Conservation (phyloP, 2,797 vertebrate species). For the Anableps anableps region DNA sequence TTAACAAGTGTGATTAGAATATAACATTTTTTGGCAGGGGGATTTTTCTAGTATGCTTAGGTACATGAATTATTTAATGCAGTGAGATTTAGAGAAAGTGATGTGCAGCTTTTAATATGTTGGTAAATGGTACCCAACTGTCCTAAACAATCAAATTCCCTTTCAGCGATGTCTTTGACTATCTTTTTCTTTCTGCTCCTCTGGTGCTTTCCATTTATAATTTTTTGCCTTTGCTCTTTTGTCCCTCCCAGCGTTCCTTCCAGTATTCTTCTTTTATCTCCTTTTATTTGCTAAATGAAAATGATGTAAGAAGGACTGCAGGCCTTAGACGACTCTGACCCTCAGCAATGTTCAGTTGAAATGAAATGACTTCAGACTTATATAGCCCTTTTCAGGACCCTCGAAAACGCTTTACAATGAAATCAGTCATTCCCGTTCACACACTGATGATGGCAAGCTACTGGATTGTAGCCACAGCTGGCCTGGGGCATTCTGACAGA, state of each 20-base stretch:
- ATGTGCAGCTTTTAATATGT: neutral
- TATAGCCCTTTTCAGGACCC: too few relatives aligned
- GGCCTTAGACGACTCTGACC: conserved; percentile 28
- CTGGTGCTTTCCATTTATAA: conserved; percentile 23
- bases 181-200: conserved; percentile 5
- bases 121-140: neutral
- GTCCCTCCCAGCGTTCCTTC: conserved; percentile 29
- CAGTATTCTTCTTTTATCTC: conserved; percentile 39
- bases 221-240: conserved; percentile 2
- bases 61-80: neutral
- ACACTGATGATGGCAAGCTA: too few relatives aligned
- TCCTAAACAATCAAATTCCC: neutral
- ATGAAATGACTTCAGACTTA: too few relatives aligned
- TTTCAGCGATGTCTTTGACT: neutral
- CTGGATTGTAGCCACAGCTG: too few relatives aligned
- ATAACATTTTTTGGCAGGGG: neutral
- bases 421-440: too few relatives aligned
- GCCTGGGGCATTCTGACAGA: too few relatives aligned
- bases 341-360: neutral
- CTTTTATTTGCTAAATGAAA: conserved; percentile 49
- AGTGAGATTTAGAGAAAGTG: neutral
- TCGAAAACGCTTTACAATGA: too few relatives aligned
- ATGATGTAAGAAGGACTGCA: conserved; percentile 37
- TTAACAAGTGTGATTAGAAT: neutral
- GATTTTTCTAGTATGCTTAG: neutral